A percentile compares a stretch with the other conserved stretches of the same genome.
Evolutionary conservation across 2,113 vertebrate genomes (phyloP).

Genomic region (Neofelis nebulosa): DNA sequence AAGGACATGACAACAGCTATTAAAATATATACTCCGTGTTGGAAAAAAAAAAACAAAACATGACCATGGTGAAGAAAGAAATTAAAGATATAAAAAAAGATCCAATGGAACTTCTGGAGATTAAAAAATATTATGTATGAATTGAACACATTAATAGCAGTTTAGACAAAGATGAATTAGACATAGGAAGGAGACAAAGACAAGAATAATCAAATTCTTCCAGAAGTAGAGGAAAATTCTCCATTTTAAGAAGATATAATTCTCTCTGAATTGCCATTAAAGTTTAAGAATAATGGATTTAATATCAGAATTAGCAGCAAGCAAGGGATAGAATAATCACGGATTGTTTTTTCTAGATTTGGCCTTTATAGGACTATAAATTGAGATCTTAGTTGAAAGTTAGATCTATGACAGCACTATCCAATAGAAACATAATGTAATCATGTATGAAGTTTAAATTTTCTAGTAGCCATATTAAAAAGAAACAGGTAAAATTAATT

Average conservation of each 20-base stretch:
- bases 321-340: neutral
- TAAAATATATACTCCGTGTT: neutral
- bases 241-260: constrained; percentile 7
- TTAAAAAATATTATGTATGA: neutral
- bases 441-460: neutral
- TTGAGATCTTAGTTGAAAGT: neutral
- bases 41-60: neutral
- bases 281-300: constrained; percentile 29
- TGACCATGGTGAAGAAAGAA: neutral
- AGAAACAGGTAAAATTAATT: neutral
- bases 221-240: neutral
- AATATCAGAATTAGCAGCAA: neutral
- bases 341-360: neutral
- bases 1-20: neutral
- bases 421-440: neutral
- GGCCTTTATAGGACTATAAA: neutral
- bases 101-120: neutral
- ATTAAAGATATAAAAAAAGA: neutral
- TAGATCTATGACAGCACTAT: neutral
- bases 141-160: neutral
- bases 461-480: neutral
- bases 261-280: constrained; percentile 7
- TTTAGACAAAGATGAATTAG: neutral
- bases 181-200: neutral
- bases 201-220: neutral